Evolutionary conservation across 1,140 invertebrate genomes (phyloP), one percentile per base, ranked within the genome.

Genomic region (Papilio helenus): DNA sequence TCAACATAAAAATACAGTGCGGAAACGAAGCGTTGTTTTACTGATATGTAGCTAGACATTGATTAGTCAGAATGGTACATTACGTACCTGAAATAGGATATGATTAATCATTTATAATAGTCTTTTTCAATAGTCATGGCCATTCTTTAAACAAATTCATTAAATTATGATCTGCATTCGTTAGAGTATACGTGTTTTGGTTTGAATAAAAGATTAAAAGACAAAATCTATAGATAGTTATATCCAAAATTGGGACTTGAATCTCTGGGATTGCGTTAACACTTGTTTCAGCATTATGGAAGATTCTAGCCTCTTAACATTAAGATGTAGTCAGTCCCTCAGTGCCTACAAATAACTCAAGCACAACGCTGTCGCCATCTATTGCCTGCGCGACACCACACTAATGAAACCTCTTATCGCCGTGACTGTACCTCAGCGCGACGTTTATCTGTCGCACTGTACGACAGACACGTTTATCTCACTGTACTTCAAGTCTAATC

Each of bases 351-450:
- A 81, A 81, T 79, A 81, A 81, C 80, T 81, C 76, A 79, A 29
- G 14, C 39, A 49, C 51, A 39, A 39, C 71, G 80, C 73, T 80
- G 80, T 74, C 76, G 76, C 80, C 68, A 81, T 81, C 71, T 26
- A 81, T 81, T 81, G 80, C 72, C 71, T 74, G 26, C 80, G 49
- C 80, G 80, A 81, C 80, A 44, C 51, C n/a, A 51, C 80, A 26
- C 72, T 81, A 81, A 81, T 81, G 80, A 81, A 81, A 79, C 71
- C 76, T 26, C 80, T 81, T 81, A 81, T 81, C 80, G 71, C 18
- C n/a, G 44, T 51, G 76, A 77, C 76, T 65, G 76, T 73, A 49
- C 68, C 55, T 72, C 80, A 72, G 55, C 23, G 68, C 34, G 80
- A 46, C 76, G 72, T 51, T 79, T 81, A 79, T 79, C 80, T 78